Conservation (phyloP, 2,888 invertebrate species). For the Cheilosia impressa region DNA sequence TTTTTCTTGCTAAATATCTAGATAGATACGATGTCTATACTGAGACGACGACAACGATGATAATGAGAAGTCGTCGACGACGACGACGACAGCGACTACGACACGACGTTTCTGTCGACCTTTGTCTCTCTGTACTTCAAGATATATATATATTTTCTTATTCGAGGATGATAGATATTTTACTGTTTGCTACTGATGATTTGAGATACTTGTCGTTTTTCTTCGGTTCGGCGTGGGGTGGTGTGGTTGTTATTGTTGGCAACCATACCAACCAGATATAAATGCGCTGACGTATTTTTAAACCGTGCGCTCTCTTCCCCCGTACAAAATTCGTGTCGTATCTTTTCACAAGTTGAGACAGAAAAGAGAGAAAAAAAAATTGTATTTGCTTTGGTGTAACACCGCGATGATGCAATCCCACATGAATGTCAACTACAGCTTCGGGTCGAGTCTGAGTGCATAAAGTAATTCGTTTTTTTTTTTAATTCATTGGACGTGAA, state of each 20-base stretch:
- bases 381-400: constrained; percentile 24
- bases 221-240: constrained; percentile 5
- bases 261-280: constrained; percentile 34
- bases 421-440: constrained; percentile 48
- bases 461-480: constrained; percentile 24
- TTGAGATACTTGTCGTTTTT: constrained; percentile 46
- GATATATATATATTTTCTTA: constrained; percentile 35
- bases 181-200: constrained; percentile 57
- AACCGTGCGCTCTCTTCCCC: constrained; percentile 24
- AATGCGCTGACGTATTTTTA: constrained; percentile 68
- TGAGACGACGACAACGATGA: constrained; percentile 7
- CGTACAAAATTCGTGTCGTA: not conserved
- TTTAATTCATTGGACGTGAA: constrained; percentile 35
- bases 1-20: constrained; percentile 22
- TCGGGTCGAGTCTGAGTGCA: constrained; percentile 7
- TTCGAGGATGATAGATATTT: constrained; percentile 50
- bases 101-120: constrained; percentile 58
- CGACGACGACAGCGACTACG: constrained; percentile 48
- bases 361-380: not conserved
- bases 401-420: constrained; percentile 57
- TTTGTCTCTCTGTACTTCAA: constrained; percentile 56
- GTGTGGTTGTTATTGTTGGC: constrained; percentile 30
- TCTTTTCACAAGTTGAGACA: constrained; percentile 6
- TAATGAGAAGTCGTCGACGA: constrained; percentile 8
- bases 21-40: not conserved